Percentiles rank a stretch among this genome's conserved stretches.
These are phyloP conservation scores for Trichomycterus rosablanca DNA, from an alignment of 2,113 vertebrate genomes.

Conservation along the genomic window DNA sequence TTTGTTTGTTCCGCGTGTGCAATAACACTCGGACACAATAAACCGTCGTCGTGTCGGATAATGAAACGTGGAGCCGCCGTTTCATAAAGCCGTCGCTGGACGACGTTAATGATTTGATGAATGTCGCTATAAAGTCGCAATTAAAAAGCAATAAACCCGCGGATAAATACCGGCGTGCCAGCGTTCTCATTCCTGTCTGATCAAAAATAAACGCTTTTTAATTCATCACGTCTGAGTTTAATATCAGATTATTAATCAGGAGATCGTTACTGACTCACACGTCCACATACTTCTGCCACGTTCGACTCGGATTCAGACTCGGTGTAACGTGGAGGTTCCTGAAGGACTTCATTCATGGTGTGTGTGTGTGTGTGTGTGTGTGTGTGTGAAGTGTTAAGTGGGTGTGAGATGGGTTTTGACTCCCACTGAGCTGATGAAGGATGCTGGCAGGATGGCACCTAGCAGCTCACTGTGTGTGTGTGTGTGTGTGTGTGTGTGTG, in stretches of 20 bases:
- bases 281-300: background rate
- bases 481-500: too few relatives aligned
- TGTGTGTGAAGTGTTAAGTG: slow-evolving; percentile 40
- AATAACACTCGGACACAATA: background rate
- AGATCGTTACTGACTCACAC: slow-evolving; percentile 11
- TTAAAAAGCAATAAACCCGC: slow-evolving; percentile 29
- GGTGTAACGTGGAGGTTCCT: slow-evolving; percentile 13
- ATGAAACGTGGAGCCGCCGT: background rate
- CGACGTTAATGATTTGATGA: slow-evolving; percentile 25
- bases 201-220: background rate
- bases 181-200: background rate
- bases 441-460: slow-evolving; percentile 27
- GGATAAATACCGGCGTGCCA: slow-evolving; percentile 6
- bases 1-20: background rate
- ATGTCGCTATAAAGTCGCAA: slow-evolving; percentile 21
- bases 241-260: too few relatives aligned
- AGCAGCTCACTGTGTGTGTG: slow-evolving; percentile 2
- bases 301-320: background rate
- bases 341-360: slow-evolving; percentile 37
- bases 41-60: background rate
- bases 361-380: slow-evolving; percentile 25
- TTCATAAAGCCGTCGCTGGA: slow-evolving; percentile 3
- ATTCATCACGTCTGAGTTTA: background rate
- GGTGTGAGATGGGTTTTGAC: slow-evolving; percentile 35
- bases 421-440: slow-evolving; percentile 38